Percentiles rank a stretch among this genome's conserved stretches.
Conservation (phyloP, 2,113 vertebrate species). For the Mohoua ochrocephala region DNA sequence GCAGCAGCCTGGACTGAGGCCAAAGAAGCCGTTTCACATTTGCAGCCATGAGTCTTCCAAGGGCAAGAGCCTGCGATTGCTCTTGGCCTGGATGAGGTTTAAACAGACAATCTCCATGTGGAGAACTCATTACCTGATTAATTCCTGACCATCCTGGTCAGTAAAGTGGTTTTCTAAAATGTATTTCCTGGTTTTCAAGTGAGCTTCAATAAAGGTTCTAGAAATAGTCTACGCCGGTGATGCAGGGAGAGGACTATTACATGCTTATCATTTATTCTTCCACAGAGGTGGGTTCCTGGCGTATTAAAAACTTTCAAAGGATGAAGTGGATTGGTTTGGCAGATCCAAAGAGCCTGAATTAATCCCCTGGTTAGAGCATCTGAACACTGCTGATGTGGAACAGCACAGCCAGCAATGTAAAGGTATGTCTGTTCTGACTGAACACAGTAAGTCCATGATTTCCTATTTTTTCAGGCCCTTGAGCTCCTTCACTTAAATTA, state of each 20-base stretch:
- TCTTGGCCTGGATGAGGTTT: neutral
- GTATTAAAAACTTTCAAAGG: neutral
- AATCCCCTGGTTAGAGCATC: neutral
- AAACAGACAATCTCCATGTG: neutral
- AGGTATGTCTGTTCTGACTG: neutral
- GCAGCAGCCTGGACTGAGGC: neutral
- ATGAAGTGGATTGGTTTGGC: neutral
- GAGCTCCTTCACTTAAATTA: neutral
- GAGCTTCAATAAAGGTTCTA: neutral
- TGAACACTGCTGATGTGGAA: neutral
- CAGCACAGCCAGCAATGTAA: neutral
- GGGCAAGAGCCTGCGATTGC: neutral
- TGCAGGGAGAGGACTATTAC: neutral
- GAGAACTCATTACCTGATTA: neutral
- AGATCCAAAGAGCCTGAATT: neutral
- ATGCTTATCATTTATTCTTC: neutral
- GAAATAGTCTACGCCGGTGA: neutral
- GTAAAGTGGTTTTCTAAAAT: constrained; percentile 16
- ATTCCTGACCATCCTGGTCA: neutral
- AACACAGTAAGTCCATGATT: neutral
- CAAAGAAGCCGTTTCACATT: neutral
- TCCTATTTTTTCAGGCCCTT: neutral
- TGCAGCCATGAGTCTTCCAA: neutral
- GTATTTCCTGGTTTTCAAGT: neutral
- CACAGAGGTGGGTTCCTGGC: neutral